phyloP scores from a whole-genome alignment of 2,113 vertebrate genomes.

The Zapornia atra region DNA sequence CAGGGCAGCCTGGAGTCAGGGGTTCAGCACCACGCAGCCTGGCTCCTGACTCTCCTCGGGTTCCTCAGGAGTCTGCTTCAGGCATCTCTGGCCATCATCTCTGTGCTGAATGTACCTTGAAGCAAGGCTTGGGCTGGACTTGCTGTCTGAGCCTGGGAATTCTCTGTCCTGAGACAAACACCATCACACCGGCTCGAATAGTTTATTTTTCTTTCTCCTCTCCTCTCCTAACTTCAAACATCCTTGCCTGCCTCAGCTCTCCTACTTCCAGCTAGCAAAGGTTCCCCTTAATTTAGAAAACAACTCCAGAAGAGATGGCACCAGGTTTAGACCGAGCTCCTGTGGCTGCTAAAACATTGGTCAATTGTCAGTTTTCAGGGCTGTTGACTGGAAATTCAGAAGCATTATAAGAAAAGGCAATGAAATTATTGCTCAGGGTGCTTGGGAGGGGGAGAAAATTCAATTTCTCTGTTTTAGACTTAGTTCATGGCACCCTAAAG shows the following conservation, averaged over 20 bases:
- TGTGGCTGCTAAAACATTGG: not conserved
- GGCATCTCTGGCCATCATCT: not conserved
- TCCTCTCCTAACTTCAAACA: not conserved
- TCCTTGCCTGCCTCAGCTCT: not conserved
- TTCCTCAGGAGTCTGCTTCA: not conserved
- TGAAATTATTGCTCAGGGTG: not conserved
- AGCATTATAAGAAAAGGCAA: too few species aligned
- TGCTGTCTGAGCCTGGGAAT: not conserved
- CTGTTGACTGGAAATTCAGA: not conserved
- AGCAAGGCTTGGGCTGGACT: not conserved
- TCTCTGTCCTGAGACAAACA: not conserved
- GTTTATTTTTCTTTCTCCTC: not conserved
- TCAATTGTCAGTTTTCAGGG: not conserved
- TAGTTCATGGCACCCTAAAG: too few species aligned
- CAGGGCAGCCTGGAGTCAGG: not conserved
- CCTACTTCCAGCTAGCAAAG: not conserved
- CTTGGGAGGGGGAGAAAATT: not conserved
- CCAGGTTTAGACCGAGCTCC: not conserved
- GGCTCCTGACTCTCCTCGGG: not conserved
- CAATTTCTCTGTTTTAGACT: not conserved
- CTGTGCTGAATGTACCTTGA: not conserved
- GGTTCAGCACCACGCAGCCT: not conserved
- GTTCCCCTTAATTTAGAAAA: not conserved
- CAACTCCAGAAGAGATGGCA: not conserved
- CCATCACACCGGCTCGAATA: not conserved